A percentile compares a stretch with the other conserved stretches of the same genome.
phyloP scores from a whole-genome alignment of 37 sponge, comb jelly and placozoan species.

The Chondrilla cf. caribensis region DNA sequence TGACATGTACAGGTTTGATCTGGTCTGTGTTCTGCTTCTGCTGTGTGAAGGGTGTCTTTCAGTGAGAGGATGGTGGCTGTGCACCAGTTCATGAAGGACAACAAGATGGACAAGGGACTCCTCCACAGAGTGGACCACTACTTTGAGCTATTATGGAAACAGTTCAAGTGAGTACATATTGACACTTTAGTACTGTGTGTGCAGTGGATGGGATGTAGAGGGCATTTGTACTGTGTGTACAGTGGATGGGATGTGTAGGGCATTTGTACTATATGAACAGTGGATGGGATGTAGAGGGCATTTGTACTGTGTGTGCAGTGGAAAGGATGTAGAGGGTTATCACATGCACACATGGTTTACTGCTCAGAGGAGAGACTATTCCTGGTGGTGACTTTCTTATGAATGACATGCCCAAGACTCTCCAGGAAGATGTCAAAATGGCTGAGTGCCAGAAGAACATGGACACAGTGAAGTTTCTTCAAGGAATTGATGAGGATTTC shows the following conservation, averaged over 20 bases:
- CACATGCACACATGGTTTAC: background rate
- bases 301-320: background rate
- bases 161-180: constrained; percentile 38
- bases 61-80: constrained; percentile 72
- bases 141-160: constrained; percentile 67
- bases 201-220: background rate
- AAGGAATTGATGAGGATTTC: constrained; percentile 30
- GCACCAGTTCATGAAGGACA: constrained; percentile 62
- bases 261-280: background rate
- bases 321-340: background rate
- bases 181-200: background rate
- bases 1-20: background rate
- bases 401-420: constrained; percentile 57
- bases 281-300: too few species aligned
- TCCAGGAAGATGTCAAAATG: constrained; percentile 56
- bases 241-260: background rate
- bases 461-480: constrained; percentile 38
- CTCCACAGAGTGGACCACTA: constrained; percentile 59
- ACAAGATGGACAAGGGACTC: constrained; percentile 51
- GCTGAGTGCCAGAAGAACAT: constrained; percentile 40
- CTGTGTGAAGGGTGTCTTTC: constrained; percentile 52
- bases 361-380: constrained; percentile 50
- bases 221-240: background rate
- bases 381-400: constrained; percentile 55
- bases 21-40: background rate